Evolutionary conservation across 2,797 vertebrate species (phyloP), one percentile per base, ranked within the genome.

Genomic region (Salmo trutta): DNA sequence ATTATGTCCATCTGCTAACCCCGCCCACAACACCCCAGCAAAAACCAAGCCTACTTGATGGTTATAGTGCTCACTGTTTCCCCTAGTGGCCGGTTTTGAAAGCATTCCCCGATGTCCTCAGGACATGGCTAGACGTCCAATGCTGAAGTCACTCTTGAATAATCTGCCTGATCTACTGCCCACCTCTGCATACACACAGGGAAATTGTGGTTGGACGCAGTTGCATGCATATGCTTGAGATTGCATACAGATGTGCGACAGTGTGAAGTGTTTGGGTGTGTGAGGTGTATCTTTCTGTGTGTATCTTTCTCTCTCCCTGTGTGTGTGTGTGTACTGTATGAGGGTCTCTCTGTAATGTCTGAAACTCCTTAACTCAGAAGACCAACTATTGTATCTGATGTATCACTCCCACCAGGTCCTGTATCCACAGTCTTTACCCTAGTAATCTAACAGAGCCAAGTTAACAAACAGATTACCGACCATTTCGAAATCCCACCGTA

Each of bases 161-260:
- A 41, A 41, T 54, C 53, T 54, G 14, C 17, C 16, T 17, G 14
- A 54, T 17, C 53, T 54, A 54, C 75, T 82, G 75, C 83, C 75
- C 79, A 73, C 76, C 85, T 83, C 88, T 87, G 84, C 86, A 90
- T 87, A 90, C 89, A 81, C 66, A 66, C 79, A 85, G 75, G 83
- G 75, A 86, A 90, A 91, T 24, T 71, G 41, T 85, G 80, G 86
- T 87, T 88, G 82, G 84, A 82, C 87, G 84, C 82, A 87, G 89
- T 86, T 89, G 82, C 75, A 85, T 88, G 77, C 84, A 75, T 77
- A 36, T 83, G 53, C 33, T 64, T 69, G 66, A 76, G 47, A 75
- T 72, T 77, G 68, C 21, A 29, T 75, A 10, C 17, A 10, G 14
- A 17, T 74, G 73, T 47, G 53, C 33, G 33, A 33, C 33, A 33